Conservation (phyloP, 2,888 invertebrate genomes). For the Abscondita cerata region DNA sequence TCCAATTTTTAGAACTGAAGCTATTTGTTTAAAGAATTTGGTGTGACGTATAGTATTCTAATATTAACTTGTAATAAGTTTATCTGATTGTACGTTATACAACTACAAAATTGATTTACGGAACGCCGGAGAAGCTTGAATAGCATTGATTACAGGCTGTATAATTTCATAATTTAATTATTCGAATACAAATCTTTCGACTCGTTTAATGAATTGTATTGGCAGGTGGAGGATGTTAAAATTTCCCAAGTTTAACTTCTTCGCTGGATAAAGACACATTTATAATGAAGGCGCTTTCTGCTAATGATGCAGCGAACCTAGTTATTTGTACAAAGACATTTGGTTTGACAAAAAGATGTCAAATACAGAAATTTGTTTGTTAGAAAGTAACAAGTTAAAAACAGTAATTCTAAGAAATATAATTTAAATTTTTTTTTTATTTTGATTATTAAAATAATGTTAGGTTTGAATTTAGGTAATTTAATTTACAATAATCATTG, state of each 20-base stretch:
- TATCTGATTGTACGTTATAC: neutral
- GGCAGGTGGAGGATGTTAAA: neutral
- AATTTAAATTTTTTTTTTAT: no score
- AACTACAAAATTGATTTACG: slow-evolving; percentile 26
- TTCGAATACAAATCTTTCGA: slow-evolving; percentile 4
- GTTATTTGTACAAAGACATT: neutral
- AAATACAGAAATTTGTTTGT: neutral
- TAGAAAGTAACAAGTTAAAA: no score
- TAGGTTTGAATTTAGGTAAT: no score
- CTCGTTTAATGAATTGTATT: neutral
- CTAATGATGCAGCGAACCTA: no score
- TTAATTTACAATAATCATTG: no score
- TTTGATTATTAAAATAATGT: no score
- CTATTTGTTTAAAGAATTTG: neutral
- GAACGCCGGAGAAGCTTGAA: slow-evolving; percentile 20
- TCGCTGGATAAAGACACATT: no score
- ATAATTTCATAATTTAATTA: slow-evolving; percentile 26
- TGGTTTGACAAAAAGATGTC: slow-evolving; percentile 3
- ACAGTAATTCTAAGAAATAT: no score
- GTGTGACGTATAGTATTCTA: neutral
- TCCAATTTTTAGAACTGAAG: no score
- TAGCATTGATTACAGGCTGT: slow-evolving; percentile 26
- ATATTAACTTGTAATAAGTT: neutral
- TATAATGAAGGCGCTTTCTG: no score
- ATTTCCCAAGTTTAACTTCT: no score